A percentile compares a stretch with the other conserved stretches of the same genome.
These are phyloP conservation scores for Ceuthmochares aereus DNA, from an alignment of 2,113 vertebrate species.

Conservation along the genomic window DNA sequence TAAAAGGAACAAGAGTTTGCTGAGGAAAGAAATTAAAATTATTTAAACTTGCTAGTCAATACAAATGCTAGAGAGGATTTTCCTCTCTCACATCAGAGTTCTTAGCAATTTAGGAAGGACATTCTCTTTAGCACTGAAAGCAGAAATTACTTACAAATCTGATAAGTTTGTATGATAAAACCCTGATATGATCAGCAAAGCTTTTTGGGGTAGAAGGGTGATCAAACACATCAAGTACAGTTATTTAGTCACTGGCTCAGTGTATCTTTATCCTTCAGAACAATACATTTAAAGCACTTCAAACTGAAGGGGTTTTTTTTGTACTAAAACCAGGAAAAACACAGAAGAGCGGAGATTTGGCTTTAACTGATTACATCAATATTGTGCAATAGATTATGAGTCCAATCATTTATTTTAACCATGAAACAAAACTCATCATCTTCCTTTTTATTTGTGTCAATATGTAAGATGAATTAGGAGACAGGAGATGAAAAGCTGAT, in stretches of 20 bases:
- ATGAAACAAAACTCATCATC: not conserved
- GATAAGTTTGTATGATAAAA: not conserved
- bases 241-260: not conserved
- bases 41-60: not conserved
- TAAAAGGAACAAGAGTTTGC: not conserved
- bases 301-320: not conserved
- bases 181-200: not conserved
- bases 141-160: not conserved
- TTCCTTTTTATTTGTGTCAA: not conserved
- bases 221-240: not conserved
- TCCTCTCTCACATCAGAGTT: not conserved
- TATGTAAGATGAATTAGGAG: not conserved
- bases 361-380: not conserved
- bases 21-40: not conserved
- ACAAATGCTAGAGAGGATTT: not conserved
- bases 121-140: not conserved
- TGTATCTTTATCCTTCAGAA: not conserved
- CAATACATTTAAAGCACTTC: not conserved
- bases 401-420: not conserved
- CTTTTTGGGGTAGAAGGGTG: not conserved
- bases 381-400: not conserved
- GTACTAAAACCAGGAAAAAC: not conserved
- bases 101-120: not conserved
- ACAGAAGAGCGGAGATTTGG: not conserved
- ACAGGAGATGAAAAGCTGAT: not conserved